Base-by-base conservation (phyloP, 2,888 invertebrate genomes). In the Cephus pygmeus region DNA sequence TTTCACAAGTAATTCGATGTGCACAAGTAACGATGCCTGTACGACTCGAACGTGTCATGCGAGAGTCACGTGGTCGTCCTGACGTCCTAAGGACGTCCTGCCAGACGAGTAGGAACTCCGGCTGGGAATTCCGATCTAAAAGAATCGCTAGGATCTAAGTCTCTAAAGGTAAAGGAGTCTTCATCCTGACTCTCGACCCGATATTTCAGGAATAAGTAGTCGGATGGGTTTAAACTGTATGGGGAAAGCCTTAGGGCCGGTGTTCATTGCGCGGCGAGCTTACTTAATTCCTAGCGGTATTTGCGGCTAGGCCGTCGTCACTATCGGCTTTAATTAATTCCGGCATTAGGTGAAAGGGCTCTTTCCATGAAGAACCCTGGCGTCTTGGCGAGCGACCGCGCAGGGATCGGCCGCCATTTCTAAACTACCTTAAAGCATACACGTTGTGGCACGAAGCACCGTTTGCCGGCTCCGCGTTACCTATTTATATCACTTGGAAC, bases 301-400 rank as follows among this genome's bases (percentile, higher is more conserved):
- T 33, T 74, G 75, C 31, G 75, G 69, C 33, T 75, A 36, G 12
- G 56, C 56, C 68, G 74, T 69, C 76, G 69, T 80, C 79, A 74
- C 76, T 76, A 56, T 73, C 69, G 74, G 73, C 73, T 76, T 77
- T 78, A 77, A 77, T 80, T 73, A 79, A 80, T 73, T 81, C 69
- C 30, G 34, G 73, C 75, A 77, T 68, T 77, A 71, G 31, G 6
- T 71, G 12, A 71, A 71, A 31, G 33, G 71, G 71, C 12, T 71
- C 31, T 71, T 31, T 71, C 12, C 33, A 34, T 12, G 71, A 33
- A 2, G 23, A 56, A 56, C 9, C 56, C 23, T 9, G 56, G 2
- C 56, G 6, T 56, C 56, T 56, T 23, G 0, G 9, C 9, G 34
- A 30, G 31, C 33, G 71, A 31, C 33, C 71, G 34, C 23, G 9